A percentile compares a stretch with the other conserved stretches of the same genome.
These are phyloP conservation scores for Scrobipalpa costella DNA, from an alignment of 2,888 invertebrate genomes.

Conservation along the genomic window DNA sequence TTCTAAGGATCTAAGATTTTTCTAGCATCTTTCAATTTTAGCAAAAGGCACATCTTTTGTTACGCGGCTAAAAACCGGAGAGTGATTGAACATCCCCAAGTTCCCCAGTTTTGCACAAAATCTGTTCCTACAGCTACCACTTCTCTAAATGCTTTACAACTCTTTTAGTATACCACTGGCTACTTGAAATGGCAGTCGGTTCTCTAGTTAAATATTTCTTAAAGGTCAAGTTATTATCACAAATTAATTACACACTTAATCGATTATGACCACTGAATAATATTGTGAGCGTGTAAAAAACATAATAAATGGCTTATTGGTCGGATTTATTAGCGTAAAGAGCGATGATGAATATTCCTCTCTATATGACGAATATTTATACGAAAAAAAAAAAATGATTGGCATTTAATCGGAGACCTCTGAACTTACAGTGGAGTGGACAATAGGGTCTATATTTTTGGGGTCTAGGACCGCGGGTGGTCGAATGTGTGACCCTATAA, in stretches of 20 bases:
- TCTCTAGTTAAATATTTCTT: neutral
- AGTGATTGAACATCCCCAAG: no score
- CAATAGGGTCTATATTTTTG: slow-evolving; percentile 57
- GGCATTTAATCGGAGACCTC: slow-evolving; percentile 61
- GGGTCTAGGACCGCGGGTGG: slow-evolving; percentile 59
- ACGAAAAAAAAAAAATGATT: slow-evolving; percentile 51
- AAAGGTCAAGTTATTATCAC: slow-evolving; percentile 13
- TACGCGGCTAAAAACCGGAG: no score
- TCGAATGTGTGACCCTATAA: slow-evolving; percentile 56
- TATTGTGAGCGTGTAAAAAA: slow-evolving; percentile 7
- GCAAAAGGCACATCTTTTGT: no score
- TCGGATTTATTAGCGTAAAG: slow-evolving; percentile 26
- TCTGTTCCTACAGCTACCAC: no score
- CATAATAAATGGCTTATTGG: slow-evolving; percentile 2
- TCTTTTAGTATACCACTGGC: neutral
- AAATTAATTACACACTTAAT: slow-evolving; percentile 13
- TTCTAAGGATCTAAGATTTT: no score
- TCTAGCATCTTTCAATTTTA: no score
- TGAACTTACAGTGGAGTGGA: slow-evolving; percentile 60
- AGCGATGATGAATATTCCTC: slow-evolving; percentile 45
- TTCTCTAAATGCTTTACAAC: neutral
- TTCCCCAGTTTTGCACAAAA: no score
- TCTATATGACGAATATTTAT: no score
- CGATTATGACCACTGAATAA: slow-evolving; percentile 8
- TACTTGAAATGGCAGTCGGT: neutral